A percentile compares a stretch with the other conserved stretches of the same genome.
These are phyloP conservation scores for Sphaeramia orbicularis DNA, from an alignment of 2,797 vertebrate species.

Conservation along the genomic window DNA sequence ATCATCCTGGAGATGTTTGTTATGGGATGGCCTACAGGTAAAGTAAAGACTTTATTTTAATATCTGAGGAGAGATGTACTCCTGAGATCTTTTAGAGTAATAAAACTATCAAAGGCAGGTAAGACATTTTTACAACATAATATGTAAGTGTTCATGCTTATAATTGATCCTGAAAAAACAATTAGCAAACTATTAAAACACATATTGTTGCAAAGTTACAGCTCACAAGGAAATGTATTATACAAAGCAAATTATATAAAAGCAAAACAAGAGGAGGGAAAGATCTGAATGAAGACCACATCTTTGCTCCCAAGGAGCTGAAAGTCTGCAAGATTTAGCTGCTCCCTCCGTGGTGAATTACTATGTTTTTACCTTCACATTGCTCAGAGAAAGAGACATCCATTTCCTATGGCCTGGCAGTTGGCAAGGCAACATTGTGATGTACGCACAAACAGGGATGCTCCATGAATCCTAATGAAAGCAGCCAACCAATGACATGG, in stretches of 20 bases:
- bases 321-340: constrained; percentile 69
- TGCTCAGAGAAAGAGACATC: constrained; percentile 75
- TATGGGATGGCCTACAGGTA: neutral
- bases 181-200: constrained; percentile 11
- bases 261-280: neutral
- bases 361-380: constrained; percentile 71
- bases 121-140: constrained; percentile 11
- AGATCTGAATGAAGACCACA: constrained; percentile 47
- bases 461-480: constrained; percentile 70
- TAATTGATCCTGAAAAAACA: constrained; percentile 12
- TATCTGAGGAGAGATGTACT: neutral
- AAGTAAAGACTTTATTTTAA: neutral
- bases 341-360: constrained; percentile 62
- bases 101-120: constrained; percentile 3
- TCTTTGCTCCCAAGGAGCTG: constrained; percentile 51
- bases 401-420: constrained; percentile 75
- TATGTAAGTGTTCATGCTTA: constrained; percentile 24
- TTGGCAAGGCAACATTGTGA: constrained; percentile 80
- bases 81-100: constrained; percentile 2
- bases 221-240: constrained; percentile 29
- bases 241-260: constrained; percentile 39
- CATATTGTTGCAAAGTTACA: constrained; percentile 28
- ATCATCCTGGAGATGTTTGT: neutral
- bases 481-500: constrained; percentile 62
- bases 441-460: constrained; percentile 60